phyloP scores from a whole-genome alignment of 2,113 vertebrate species.

The Pteruthius melanotis region DNA sequence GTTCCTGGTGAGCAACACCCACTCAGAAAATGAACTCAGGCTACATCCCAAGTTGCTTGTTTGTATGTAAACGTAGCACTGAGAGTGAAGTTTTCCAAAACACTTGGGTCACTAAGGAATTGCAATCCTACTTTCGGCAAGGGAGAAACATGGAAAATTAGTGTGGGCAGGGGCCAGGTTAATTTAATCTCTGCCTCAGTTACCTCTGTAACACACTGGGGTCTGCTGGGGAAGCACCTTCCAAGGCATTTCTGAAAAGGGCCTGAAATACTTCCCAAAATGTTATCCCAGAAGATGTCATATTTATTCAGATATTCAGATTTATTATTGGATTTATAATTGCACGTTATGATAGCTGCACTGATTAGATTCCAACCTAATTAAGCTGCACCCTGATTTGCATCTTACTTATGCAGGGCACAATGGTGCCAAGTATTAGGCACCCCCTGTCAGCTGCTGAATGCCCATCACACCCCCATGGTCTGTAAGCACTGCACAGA shows the following conservation, averaged over 20 bases:
- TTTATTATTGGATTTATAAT: slow-evolving; percentile 5
- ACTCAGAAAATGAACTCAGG: not conserved
- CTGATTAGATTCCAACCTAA: slow-evolving; percentile 19
- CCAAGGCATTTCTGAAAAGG: not conserved
- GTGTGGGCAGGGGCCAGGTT: not conserved
- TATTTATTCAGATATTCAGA: not conserved
- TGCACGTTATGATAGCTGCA: not conserved
- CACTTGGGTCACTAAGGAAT: not conserved
- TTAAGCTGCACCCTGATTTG: not conserved
- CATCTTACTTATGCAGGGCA: not conserved
- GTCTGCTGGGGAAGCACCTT: not conserved
- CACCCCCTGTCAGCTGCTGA: not conserved
- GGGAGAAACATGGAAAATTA: not conserved
- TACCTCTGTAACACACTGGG: not conserved
- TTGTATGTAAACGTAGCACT: not conserved
- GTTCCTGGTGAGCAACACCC: not conserved
- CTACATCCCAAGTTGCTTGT: not conserved
- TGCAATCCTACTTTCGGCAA: not conserved
- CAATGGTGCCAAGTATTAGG: not conserved
- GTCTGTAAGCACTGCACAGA: not conserved
- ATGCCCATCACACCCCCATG: not conserved
- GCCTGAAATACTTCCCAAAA: not conserved
- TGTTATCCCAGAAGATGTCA: not conserved
- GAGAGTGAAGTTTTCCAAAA: not conserved
- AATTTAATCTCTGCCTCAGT: not conserved